Conservation (phyloP, 2,797 vertebrate species). For the Hephaestus fuliginosus region DNA sequence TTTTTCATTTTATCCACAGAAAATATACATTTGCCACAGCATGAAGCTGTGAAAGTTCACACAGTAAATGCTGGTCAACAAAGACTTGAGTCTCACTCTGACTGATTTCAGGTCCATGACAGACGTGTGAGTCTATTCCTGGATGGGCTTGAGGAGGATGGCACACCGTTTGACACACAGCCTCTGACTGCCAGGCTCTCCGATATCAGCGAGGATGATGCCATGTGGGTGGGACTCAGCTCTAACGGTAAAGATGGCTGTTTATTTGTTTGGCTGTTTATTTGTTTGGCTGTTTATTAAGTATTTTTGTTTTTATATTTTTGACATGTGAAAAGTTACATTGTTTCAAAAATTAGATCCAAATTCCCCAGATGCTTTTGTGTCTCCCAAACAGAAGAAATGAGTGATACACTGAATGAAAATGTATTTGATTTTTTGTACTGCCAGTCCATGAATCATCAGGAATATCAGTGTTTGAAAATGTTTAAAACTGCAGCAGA, state of each 20-base stretch:
- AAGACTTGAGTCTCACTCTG: conserved; percentile 29
- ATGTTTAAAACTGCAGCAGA: background rate
- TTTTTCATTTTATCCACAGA: background rate
- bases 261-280: no score
- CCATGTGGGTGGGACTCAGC: conserved; percentile 88
- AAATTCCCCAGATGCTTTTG: background rate
- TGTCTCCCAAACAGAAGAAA: background rate
- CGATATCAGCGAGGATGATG: conserved; percentile 78
- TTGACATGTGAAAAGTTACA: background rate
- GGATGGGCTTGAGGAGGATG: conserved; percentile 92
- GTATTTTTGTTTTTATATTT: background rate
- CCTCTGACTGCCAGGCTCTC: conserved; percentile 81
- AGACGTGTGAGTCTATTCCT: conserved; percentile 90
- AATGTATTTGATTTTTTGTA: background rate
- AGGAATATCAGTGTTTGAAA: background rate
- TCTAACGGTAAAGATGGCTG: conserved; percentile 84
- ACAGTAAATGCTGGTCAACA: background rate
- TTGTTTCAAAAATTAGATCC: conserved; percentile 6
- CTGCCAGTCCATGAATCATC: background rate
- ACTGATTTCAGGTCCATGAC: conserved; percentile 87
- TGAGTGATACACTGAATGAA: background rate
- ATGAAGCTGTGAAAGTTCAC: background rate
- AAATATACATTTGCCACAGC: background rate
- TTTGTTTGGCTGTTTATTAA: no score
- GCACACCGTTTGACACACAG: conserved; percentile 89